Percentiles rank a stretch among this genome's conserved stretches.
Evolutionary conservation across 2,113 vertebrate species (phyloP).

Genomic region (Pteronura brasiliensis): DNA sequence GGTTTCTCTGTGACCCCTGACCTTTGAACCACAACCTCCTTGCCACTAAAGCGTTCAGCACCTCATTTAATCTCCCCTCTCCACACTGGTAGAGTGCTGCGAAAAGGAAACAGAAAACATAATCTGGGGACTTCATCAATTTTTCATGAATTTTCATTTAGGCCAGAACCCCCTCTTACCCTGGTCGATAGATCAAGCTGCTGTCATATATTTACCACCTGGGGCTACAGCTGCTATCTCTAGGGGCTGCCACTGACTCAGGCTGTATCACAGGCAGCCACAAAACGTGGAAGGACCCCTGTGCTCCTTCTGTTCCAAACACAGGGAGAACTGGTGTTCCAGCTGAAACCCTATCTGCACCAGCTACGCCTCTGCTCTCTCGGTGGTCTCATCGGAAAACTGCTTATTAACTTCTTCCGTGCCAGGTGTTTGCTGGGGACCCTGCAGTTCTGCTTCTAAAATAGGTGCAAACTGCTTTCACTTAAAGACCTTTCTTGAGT

Average conservation of each 20-base stretch:
- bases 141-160: conserved; percentile 99
- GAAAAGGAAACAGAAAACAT: conserved; percentile 84
- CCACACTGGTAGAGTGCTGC: conserved; percentile 68
- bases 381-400: conserved; percentile 50
- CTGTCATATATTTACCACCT: conserved; percentile 95
- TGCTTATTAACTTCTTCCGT: neutral
- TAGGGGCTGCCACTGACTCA: conserved; percentile 76
- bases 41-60: conserved; percentile 83
- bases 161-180: conserved; percentile 91
- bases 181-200: conserved; percentile 98
- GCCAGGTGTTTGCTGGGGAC: neutral
- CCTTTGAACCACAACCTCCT: conserved; percentile 84
- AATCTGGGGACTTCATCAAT: conserved; percentile 95
- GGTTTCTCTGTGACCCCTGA: conserved; percentile 77
- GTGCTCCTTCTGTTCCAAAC: conserved; percentile 9
- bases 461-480: conserved; percentile 29
- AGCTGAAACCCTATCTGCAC: conserved; percentile 58
- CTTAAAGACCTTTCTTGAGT: neutral
- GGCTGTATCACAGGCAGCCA: conserved; percentile 80
- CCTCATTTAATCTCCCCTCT: conserved; percentile 83
- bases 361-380: neutral
- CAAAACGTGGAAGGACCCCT: conserved; percentile 6
- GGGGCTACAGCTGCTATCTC: conserved; percentile 87
- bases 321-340: neutral
- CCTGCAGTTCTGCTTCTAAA: conserved; percentile 27